phyloP scores from a whole-genome alignment of 2,888 invertebrate species.

The Agriopis leucophaearia region DNA sequence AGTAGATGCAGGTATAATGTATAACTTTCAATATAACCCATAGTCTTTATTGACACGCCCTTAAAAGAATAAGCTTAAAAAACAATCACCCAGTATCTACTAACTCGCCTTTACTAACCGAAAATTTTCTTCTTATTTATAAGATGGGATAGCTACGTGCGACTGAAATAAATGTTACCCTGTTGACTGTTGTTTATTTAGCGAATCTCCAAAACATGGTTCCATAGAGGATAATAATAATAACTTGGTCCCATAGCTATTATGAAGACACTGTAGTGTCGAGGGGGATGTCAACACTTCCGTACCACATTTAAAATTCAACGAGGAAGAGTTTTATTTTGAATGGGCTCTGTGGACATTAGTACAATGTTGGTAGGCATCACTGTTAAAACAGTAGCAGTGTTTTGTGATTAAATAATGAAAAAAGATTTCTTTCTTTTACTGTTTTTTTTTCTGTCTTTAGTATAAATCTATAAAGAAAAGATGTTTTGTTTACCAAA shows the following conservation, averaged over 20 bases:
- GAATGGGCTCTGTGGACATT: not conserved
- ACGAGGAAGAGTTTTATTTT: slow-evolving; percentile 11
- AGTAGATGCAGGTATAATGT: too few relatives aligned
- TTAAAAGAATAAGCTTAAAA: too few relatives aligned
- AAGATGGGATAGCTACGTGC: not conserved
- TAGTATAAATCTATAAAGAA: too few relatives aligned
- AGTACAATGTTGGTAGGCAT: not conserved
- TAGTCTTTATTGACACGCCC: too few relatives aligned
- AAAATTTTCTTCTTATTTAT: not conserved
- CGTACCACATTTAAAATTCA: slow-evolving; percentile 16
- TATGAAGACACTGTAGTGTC: slow-evolving; percentile 14
- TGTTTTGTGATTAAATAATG: not conserved
- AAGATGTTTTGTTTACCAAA: too few relatives aligned
- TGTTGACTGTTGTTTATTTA: slow-evolving; percentile 6
- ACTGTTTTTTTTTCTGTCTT: too few relatives aligned
- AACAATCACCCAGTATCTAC: too few relatives aligned
- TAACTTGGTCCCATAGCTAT: slow-evolving; percentile 14
- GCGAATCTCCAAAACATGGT: slow-evolving; percentile 6
- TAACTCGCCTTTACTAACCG: not conserved
- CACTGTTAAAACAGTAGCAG: not conserved
- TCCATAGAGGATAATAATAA: slow-evolving; percentile 18
- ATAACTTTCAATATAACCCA: too few relatives aligned
- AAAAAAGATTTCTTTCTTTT: not conserved
- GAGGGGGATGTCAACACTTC: slow-evolving; percentile 14
- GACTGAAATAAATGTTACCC: slow-evolving; percentile 1